These are phyloP conservation scores for Amia ocellicauda DNA, from an alignment of 2,113 vertebrate genomes.

Conservation along the genomic window DNA sequence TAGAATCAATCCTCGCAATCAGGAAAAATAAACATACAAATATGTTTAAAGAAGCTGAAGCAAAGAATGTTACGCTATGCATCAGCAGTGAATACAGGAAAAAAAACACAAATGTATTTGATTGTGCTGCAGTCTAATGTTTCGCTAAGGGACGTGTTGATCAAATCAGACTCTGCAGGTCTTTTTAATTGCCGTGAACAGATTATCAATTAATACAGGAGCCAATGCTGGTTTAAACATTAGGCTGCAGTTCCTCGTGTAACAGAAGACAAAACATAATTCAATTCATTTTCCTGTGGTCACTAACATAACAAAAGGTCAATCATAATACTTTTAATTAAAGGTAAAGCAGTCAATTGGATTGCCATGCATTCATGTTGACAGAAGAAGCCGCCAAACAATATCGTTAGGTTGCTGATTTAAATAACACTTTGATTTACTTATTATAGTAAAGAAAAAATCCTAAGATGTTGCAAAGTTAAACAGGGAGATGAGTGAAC, in stretches of 20 bases:
- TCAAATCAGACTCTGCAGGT: conserved; percentile 4
- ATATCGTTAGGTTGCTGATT: conserved; percentile 45
- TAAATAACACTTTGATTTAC: conserved; percentile 47
- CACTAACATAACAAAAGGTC: conserved; percentile 46
- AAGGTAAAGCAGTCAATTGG: conserved; percentile 40
- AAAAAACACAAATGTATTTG: background rate
- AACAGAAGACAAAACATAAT: conserved; percentile 31
- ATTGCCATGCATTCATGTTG: no score
- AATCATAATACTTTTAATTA: conserved; percentile 37
- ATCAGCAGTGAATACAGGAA: conserved; percentile 6
- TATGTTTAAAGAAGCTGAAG: no score
- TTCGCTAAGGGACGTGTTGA: background rate
- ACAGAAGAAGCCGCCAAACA: no score
- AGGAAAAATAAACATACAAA: conserved; percentile 25
- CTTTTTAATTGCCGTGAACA: conserved; percentile 14
- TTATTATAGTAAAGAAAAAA: conserved; percentile 59
- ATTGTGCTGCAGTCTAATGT: background rate
- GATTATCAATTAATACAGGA: conserved; percentile 18
- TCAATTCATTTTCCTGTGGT: conserved; percentile 30
- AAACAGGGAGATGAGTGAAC: conserved; percentile 43
- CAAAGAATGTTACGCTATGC: conserved; percentile 18
- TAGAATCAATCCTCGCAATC: background rate
- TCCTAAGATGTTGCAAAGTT: conserved; percentile 41
- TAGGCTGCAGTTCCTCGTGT: conserved; percentile 23
- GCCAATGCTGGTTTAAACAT: conserved; percentile 21